Conservation (phyloP, 2,113 vertebrate species). For the Noturus placidus region DNA sequence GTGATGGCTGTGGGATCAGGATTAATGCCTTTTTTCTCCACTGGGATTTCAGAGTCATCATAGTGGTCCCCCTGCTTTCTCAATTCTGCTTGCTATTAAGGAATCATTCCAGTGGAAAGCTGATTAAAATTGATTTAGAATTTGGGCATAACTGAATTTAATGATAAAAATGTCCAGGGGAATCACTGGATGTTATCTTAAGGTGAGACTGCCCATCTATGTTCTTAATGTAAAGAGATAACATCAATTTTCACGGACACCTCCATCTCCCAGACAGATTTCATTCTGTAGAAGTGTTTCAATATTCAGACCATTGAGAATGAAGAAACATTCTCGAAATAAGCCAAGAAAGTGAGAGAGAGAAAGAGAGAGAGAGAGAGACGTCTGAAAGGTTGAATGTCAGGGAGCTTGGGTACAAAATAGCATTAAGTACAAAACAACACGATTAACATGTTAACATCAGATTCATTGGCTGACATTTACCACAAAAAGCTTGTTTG, state of each 20-base stretch:
- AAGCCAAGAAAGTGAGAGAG: neutral
- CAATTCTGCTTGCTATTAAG: slow-evolving; percentile 52
- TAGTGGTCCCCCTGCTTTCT: neutral
- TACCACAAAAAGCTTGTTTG: neutral
- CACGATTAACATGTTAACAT: neutral
- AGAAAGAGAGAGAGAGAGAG: no score
- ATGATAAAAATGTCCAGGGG: slow-evolving; percentile 64
- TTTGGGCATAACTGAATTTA: slow-evolving; percentile 63
- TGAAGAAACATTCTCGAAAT: neutral
- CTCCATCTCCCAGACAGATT: slow-evolving; percentile 39
- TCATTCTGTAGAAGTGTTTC: slow-evolving; percentile 22
- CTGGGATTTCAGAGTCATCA: slow-evolving; percentile 24
- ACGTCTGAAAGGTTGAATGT: neutral
- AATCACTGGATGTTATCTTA: slow-evolving; percentile 61
- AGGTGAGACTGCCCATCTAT: slow-evolving; percentile 58
- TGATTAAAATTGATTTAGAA: slow-evolving; percentile 68
- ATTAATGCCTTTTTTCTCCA: slow-evolving; percentile 20
- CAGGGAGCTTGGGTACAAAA: neutral
- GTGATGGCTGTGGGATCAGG: slow-evolving; percentile 1
- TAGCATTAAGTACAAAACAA: neutral
- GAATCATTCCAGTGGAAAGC: slow-evolving; percentile 44
- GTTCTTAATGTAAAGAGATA: slow-evolving; percentile 49
- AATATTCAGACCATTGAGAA: neutral
- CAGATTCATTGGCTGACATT: slow-evolving; percentile 4
- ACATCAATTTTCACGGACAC: slow-evolving; percentile 25